These are phyloP conservation scores for Chelidonichthys spinosus DNA, from an alignment of 2,797 vertebrate species.

Conservation along the genomic window DNA sequence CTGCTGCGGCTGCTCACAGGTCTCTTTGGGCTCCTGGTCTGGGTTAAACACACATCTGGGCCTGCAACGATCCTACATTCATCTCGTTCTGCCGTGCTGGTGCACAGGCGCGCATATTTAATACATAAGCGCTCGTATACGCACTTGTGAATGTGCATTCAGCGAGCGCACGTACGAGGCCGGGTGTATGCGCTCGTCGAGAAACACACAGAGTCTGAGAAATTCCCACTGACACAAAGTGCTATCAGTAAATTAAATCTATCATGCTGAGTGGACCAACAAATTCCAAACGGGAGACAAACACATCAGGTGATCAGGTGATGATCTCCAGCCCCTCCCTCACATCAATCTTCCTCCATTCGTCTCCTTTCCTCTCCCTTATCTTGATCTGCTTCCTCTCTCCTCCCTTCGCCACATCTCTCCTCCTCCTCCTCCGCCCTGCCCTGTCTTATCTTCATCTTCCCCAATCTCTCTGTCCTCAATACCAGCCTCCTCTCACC, in stretches of 20 bases:
- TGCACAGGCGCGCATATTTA: conserved; percentile 6
- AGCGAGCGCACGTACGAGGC: not conserved
- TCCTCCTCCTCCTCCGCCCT: conserved; percentile 43
- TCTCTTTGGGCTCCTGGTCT: conserved; percentile 61
- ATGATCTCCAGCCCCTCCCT: conserved; percentile 69
- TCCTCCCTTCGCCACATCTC: conserved; percentile 50
- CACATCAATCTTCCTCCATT: conserved; percentile 62
- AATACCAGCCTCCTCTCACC: conserved; percentile 66
- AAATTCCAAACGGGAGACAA: conserved; percentile 76
- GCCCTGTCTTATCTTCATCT: conserved; percentile 76
- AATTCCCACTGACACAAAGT: conserved; percentile 65
- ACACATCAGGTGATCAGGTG: conserved; percentile 78
- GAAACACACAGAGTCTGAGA: conserved; percentile 46
- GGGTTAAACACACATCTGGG: conserved; percentile 79
- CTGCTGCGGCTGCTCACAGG: conserved; percentile 74
- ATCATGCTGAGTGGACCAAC: conserved; percentile 76
- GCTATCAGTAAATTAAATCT: conserved; percentile 83
- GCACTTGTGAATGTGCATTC: not conserved
- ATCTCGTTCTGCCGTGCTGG: not conserved
- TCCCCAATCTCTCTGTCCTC: conserved; percentile 66
- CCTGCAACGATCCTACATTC: conserved; percentile 53
- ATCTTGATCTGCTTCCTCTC: conserved; percentile 64
- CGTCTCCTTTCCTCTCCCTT: conserved; percentile 54
- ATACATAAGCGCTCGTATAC: not conserved
- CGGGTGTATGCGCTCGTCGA: not conserved